A percentile compares a stretch with the other conserved stretches of the same genome.
Evolutionary conservation across 2,797 vertebrate species (phyloP).

Genomic region (Gadopsis bispinosus): DNA sequence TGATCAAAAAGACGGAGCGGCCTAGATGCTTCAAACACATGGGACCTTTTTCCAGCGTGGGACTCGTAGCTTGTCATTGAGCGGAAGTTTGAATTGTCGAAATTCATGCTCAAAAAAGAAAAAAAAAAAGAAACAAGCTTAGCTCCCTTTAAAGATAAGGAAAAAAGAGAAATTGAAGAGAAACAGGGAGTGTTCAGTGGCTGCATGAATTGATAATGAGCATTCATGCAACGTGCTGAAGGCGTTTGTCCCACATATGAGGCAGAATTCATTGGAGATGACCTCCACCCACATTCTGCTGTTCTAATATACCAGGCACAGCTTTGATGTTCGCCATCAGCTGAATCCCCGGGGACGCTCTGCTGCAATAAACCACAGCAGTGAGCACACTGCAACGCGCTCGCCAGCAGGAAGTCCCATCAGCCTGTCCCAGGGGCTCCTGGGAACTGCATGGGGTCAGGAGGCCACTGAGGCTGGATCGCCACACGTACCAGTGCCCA

Average conservation of each 20-base stretch:
- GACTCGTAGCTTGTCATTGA: constrained; percentile 78
- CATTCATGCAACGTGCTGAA: constrained; percentile 70
- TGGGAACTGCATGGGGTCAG: constrained; percentile 51
- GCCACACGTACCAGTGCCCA: constrained; percentile 4
- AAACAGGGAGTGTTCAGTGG: constrained; percentile 61
- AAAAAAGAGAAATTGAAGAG: constrained; percentile 52
- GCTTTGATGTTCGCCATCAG: constrained; percentile 80
- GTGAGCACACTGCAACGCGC: constrained; percentile 28
- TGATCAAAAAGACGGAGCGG: constrained; percentile 85
- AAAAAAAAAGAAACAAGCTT: constrained; percentile 35
- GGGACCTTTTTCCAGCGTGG: constrained; percentile 77
- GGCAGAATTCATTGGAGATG: constrained; percentile 78
- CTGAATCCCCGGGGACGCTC: constrained; percentile 71
- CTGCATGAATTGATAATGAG: constrained; percentile 84
- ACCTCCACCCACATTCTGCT: constrained; percentile 82
- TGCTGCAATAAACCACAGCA: constrained; percentile 66
- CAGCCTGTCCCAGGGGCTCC: constrained; percentile 42
- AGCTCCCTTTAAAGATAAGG: constrained; percentile 53
- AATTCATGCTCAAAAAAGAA: constrained; percentile 66
- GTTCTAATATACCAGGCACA: constrained; percentile 69
- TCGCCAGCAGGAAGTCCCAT: constrained; percentile 65
- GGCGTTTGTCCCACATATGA: constrained; percentile 77
- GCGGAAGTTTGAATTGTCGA: constrained; percentile 80
- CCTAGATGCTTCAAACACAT: constrained; percentile 85
- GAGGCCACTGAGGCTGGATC: constrained; percentile 36